phyloP scores from a whole-genome alignment of 23 tunicate species.

The Oikopleura albicans region DNA sequence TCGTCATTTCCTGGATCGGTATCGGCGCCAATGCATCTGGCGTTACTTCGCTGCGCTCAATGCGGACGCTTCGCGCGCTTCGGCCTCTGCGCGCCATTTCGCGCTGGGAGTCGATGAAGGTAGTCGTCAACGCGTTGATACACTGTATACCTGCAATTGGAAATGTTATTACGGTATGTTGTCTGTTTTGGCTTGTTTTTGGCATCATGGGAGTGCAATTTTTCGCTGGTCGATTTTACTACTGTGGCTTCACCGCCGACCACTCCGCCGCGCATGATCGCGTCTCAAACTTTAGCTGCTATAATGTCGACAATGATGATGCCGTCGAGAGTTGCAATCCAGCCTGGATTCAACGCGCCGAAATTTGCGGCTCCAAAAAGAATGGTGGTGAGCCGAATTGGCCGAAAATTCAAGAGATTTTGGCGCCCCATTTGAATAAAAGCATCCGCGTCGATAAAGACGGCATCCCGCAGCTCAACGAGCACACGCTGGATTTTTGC shows the following conservation, averaged over 20 bases:
- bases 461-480: not conserved
- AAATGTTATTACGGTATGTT: slow-evolving; percentile 69
- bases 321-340: not conserved
- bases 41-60: slow-evolving; percentile 35
- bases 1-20: slow-evolving; percentile 79
- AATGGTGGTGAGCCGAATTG: too few species aligned
- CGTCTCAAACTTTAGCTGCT: not conserved
- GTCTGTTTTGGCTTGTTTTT: slow-evolving; percentile 70
- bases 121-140: slow-evolving; percentile 68
- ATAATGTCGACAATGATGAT: not conserved
- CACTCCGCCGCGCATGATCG: not conserved
- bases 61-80: slow-evolving; percentile 57
- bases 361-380: not conserved
- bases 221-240: slow-evolving; percentile 54
- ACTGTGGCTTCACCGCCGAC: slow-evolving; percentile 21
- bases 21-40: slow-evolving; percentile 32
- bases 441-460: not conserved
- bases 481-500: not conserved
- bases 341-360: not conserved
- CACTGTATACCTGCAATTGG: slow-evolving; percentile 86
- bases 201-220: slow-evolving; percentile 83
- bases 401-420: not conserved
- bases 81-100: slow-evolving; percentile 77
- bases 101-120: slow-evolving; percentile 93
- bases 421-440: not conserved